phyloP scores from a whole-genome alignment of 2,888 invertebrate species.

The Oscheius onirici region DNA sequence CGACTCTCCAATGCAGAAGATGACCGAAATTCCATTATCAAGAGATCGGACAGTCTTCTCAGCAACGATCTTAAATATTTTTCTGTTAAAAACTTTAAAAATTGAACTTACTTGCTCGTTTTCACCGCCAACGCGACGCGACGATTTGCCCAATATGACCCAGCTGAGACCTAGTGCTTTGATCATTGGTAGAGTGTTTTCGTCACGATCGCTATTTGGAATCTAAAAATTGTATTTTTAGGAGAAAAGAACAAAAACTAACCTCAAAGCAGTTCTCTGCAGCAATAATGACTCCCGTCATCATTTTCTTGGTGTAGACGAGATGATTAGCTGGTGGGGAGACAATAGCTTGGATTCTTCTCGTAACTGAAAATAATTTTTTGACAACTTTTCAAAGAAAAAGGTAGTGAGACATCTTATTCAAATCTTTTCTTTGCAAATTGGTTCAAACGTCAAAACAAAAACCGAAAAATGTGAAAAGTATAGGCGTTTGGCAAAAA shows the following conservation, averaged over 20 bases:
- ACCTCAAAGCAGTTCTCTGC: slow-evolving; percentile 93
- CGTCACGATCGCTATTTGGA: slow-evolving; percentile 82
- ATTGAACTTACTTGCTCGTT: slow-evolving; percentile 41
- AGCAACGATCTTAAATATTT: slow-evolving; percentile 59
- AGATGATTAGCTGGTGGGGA: slow-evolving; percentile 90
- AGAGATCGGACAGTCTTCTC: slow-evolving; percentile 73
- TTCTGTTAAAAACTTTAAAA: not conserved
- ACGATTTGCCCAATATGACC: slow-evolving; percentile 97
- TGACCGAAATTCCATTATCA: slow-evolving; percentile 70
- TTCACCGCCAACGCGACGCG: slow-evolving; percentile 87
- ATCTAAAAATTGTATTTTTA: slow-evolving; percentile 56
- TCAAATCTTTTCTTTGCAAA: no score
- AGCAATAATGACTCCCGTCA: slow-evolving; percentile 80
- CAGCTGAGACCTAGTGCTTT: slow-evolving; percentile 88
- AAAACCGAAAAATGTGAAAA: no score
- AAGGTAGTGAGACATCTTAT: no score
- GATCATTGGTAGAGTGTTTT: slow-evolving; percentile 94
- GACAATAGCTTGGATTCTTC: slow-evolving; percentile 81
- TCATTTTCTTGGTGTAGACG: slow-evolving; percentile 78
- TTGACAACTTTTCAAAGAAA: no score
- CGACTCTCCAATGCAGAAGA: slow-evolving; percentile 90
- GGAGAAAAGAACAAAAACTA: not conserved
- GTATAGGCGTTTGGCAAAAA: no score
- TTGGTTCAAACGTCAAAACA: no score
- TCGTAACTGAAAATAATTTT: slow-evolving; percentile 33